A percentile compares a stretch with the other conserved stretches of the same genome.
phyloP scores from a whole-genome alignment of 2,113 vertebrate genomes.

The Dromas ardeola region DNA sequence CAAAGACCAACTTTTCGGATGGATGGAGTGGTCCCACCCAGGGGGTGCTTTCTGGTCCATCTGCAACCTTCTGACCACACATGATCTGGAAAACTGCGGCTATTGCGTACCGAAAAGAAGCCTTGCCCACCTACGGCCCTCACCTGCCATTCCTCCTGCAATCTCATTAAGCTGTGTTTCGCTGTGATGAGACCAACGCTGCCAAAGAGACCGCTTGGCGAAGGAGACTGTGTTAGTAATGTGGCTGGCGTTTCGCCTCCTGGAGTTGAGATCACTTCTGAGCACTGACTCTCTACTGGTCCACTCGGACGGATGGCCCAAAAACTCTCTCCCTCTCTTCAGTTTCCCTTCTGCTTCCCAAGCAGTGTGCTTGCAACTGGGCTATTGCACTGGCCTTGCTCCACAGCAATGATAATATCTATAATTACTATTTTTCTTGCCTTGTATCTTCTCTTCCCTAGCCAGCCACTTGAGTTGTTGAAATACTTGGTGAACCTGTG shows the following conservation, averaged over 20 bases:
- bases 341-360: no score
- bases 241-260: conserved; percentile 35
- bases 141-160: background rate
- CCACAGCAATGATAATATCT: background rate
- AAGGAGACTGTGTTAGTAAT: conserved; percentile 9
- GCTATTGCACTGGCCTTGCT: background rate
- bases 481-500: background rate
- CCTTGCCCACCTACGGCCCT: background rate
- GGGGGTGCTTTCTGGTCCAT: background rate
- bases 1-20: background rate
- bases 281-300: background rate
- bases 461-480: background rate
- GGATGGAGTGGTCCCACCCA: background rate
- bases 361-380: background rate
- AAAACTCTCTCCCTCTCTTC: background rate
- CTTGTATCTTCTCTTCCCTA: background rate
- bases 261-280: conserved; percentile 39
- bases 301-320: background rate
- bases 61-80: background rate
- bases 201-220: conserved; percentile 27
- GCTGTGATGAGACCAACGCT: background rate
- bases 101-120: background rate
- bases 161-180: background rate
- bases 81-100: background rate
- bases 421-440: conserved; percentile 7